Evolutionary conservation across 2,113 vertebrate genomes (phyloP), one percentile per base, ranked within the genome.

Genomic region (Dipodomys spectabilis): DNA sequence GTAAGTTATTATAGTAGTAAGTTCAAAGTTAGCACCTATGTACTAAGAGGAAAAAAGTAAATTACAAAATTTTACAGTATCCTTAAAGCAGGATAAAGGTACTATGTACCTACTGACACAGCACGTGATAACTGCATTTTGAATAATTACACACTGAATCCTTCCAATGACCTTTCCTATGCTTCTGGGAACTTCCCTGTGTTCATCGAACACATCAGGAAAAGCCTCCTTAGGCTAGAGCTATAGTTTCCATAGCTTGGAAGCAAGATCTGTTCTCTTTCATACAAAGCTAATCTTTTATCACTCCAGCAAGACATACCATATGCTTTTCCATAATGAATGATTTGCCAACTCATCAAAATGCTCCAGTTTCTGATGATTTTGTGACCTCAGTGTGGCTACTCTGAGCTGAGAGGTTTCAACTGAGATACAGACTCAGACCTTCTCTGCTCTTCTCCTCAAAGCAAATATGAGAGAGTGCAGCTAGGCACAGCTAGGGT

Each of bases 401-500:
- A 27, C 27, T 64, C 10, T 28, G 45, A 6, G 25, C 0, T 2
- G 13, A 78, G 60, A 6, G 15, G 2, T 74, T 79, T 72, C 32
- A 19, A 15, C 10, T 30, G 35, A 19, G 20, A 5, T 0, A 44
- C 12, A 39, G 11, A 19, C 27, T 9, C 6, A 12, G 5, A 0
- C 9, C 5, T 71, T 20, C 2, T 10, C 35, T 62, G 13, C 23
- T 0, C 27, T 13, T 62, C 23, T 19, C 15, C 12, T 30, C 7
- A 13, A 4, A 1, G 6, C 6, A 20, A 23, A 1, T 32, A 45
- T 2, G 0, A 3, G 15, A 73, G 16, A 0, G 0, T 4, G 1
- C 2, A 67, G 20, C 1, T 78, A 28, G 19, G 3, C 6, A 74
- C 5, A 71, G 27, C 20, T 60, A 2, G 16, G 45, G 4, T 6